These are phyloP conservation scores for Arion vulgaris DNA, from an alignment of 1,140 invertebrate species.

Conservation along the genomic window DNA sequence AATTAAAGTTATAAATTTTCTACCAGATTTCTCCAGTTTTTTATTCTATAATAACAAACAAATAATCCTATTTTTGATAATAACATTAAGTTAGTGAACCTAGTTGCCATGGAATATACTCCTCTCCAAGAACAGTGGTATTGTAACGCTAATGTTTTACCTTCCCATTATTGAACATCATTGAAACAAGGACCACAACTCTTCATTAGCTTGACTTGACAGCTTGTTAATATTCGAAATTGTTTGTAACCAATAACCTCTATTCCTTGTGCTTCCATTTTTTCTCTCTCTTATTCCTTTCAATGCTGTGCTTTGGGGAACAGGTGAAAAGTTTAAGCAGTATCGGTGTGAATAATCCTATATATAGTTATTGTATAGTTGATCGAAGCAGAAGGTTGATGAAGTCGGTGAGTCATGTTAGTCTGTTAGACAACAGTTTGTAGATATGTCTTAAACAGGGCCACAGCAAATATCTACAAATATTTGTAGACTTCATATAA, in stretches of 20 bases:
- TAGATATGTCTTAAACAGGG: not conserved
- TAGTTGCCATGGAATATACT: no score
- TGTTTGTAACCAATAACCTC: not conserved
- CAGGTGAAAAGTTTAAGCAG: slow-evolving; percentile 96
- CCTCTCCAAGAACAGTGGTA: not conserved
- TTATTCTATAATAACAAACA: no score
- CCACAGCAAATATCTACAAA: not conserved
- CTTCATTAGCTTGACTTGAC: not conserved
- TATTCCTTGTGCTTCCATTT: not conserved
- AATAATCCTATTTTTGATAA: no score
- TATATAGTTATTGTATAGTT: slow-evolving; percentile 93
- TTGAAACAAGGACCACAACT: no score
- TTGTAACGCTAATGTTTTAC: not conserved
- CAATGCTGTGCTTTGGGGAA: slow-evolving; percentile 48
- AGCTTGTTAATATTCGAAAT: not conserved
- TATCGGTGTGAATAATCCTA: slow-evolving; percentile 92
- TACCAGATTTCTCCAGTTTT: no score
- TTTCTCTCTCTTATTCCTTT: slow-evolving; percentile 22
- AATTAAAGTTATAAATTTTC: no score
- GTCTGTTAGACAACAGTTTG: not conserved
- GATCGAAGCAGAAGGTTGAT: slow-evolving; percentile 94
- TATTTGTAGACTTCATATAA: no score
- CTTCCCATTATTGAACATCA: not conserved
- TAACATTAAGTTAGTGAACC: no score
- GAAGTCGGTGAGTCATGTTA: slow-evolving; percentile 72